A percentile compares a stretch with the other conserved stretches of the same genome.
Conservation (phyloP, 2,113 vertebrate genomes). For the Nothocercus nigrocapillus region DNA sequence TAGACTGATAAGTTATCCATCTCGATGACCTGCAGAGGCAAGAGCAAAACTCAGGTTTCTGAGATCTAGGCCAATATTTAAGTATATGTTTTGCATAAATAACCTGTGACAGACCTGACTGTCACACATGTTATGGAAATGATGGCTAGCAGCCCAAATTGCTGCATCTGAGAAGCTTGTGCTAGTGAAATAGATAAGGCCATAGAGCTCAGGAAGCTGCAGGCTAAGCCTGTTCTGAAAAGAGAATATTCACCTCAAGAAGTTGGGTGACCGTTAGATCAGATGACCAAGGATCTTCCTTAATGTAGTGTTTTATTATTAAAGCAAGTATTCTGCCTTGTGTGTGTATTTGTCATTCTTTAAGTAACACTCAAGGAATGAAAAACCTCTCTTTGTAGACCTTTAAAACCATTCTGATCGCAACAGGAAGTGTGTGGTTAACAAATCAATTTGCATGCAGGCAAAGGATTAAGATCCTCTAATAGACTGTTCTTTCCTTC, state of each 20-base stretch:
- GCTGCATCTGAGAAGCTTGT: constrained; percentile 76
- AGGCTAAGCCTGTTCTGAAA: constrained; percentile 80
- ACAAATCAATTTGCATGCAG: not conserved
- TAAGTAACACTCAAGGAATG: not conserved
- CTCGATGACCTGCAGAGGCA: not conserved
- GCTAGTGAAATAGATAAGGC: constrained; percentile 80
- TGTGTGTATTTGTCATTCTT: not conserved
- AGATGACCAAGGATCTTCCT: constrained; percentile 81
- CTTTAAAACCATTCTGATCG: not conserved
- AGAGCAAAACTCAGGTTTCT: not conserved
- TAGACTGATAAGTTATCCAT: not conserved
- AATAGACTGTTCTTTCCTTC: not conserved
- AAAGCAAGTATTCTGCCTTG: not conserved
- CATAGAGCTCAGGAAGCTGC: constrained; percentile 83
- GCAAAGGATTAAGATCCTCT: not conserved
- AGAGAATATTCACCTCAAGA: constrained; percentile 81
- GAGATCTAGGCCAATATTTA: not conserved
- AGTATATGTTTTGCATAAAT: not conserved
- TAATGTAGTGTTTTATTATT: not conserved
- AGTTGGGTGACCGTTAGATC: constrained; percentile 82
- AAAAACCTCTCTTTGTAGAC: not conserved
- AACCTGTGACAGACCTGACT: constrained; percentile 74
- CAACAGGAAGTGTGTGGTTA: not conserved
- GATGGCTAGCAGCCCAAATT: constrained; percentile 77
- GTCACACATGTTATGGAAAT: constrained; percentile 8